A percentile compares a stretch with the other conserved stretches of the same genome.
Evolutionary conservation across 2,797 vertebrate genomes (phyloP).

Genomic region (Lepus oiostolus): DNA sequence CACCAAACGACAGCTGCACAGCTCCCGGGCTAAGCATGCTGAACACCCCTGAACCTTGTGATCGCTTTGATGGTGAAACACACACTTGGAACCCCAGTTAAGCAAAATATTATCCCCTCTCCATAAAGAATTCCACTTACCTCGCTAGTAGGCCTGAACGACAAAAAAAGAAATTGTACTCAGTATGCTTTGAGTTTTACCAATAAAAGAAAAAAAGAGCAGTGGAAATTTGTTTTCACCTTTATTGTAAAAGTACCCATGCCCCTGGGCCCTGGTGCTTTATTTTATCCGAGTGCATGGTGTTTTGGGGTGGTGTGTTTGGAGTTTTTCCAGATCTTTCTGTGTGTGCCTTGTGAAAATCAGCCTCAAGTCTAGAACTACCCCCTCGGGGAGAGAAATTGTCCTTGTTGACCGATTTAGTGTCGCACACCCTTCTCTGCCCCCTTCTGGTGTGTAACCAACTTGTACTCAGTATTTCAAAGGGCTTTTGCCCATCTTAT

Average conservation of each 20-base stretch:
- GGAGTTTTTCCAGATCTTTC: slow-evolving; percentile 2
- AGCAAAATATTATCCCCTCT: neutral
- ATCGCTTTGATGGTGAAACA: neutral
- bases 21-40: slow-evolving; percentile 1
- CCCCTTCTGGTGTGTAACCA: neutral
- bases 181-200: slow-evolving; percentile 47
- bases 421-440: neutral
- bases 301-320: neutral
- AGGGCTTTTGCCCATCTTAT: neutral
- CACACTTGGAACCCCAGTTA: slow-evolving; percentile 16
- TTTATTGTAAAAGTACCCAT: neutral
- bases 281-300: neutral
- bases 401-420: neutral
- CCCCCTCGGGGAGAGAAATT: neutral
- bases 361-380: neutral
- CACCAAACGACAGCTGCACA: neutral
- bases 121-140: neutral
- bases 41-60: neutral
- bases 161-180: neutral
- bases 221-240: slow-evolving; percentile 9
- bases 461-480: slow-evolving; percentile 3
- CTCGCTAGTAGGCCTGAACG: neutral
- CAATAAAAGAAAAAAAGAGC: slow-evolving; percentile 64
- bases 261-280: neutral
- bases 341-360: neutral